Percentiles rank a stretch among this genome's conserved stretches.
phyloP scores from a whole-genome alignment of 2,888 invertebrate species.

The Linnaemya vulpina region DNA sequence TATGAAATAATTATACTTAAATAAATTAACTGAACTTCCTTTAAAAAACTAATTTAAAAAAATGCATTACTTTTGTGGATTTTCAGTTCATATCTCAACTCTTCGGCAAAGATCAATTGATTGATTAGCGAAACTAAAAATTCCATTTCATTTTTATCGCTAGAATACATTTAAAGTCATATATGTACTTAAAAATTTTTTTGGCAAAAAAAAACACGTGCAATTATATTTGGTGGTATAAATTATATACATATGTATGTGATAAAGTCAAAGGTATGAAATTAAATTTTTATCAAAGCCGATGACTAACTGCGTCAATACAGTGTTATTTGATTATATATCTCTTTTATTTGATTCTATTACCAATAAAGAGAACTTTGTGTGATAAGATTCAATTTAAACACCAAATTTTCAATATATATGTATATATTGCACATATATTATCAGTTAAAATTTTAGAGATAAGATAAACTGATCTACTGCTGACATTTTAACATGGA shows the following conservation, averaged over 20 bases:
- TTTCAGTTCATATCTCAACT: too few species aligned
- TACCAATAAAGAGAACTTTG: background rate
- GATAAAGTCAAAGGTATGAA: background rate
- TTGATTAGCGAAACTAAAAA: background rate
- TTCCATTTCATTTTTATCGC: background rate
- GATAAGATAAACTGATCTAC: background rate
- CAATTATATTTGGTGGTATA: too few species aligned
- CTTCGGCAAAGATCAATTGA: too few species aligned
- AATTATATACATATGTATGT: too few species aligned
- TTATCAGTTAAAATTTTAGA: background rate
- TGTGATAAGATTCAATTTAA: background rate
- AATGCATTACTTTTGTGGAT: too few species aligned
- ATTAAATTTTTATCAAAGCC: background rate
- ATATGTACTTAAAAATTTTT: background rate
- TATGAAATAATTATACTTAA: background rate
- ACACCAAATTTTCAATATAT: background rate
- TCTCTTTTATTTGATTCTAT: background rate
- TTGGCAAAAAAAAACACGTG: background rate
- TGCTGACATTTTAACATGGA: background rate
- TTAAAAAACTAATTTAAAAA: background rate
- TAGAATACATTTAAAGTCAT: background rate
- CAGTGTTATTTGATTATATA: background rate
- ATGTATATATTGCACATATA: background rate
- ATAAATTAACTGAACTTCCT: background rate
- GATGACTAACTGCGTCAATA: background rate